phyloP scores from a whole-genome alignment of 1,140 invertebrate genomes.

The Diorhabda carinulata region DNA sequence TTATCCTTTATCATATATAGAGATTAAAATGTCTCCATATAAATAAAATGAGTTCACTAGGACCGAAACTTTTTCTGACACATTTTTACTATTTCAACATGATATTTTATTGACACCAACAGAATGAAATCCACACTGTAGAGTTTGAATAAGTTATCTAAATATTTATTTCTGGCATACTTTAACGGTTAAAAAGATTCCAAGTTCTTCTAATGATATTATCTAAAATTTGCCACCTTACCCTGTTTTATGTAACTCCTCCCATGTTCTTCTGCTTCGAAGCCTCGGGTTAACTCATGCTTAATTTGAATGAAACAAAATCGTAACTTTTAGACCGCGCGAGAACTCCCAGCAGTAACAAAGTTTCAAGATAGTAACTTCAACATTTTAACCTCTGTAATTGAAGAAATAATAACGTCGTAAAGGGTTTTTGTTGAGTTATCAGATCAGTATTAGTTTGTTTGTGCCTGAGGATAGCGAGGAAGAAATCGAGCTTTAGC shows the following conservation, averaged over 20 bases:
- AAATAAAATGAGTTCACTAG: no score
- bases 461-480: constrained; percentile 24
- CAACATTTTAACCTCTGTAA: constrained; percentile 21
- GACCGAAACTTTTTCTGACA: no score
- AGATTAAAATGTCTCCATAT: no score
- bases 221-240: no score
- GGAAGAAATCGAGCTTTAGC: constrained; percentile 13
- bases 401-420: constrained; percentile 31
- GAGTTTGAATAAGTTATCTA: no score
- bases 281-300: not conserved
- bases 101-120: no score
- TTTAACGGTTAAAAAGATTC: no score
- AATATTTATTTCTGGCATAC: no score
- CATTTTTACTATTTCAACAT: no score
- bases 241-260: not conserved
- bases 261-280: not conserved
- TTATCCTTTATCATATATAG: no score
- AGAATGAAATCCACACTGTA: no score
- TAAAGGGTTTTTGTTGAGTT: constrained; percentile 30
- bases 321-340: not conserved
- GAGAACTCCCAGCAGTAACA: not conserved
- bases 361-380: constrained; percentile 5
- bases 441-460: constrained; percentile 41
- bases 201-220: no score
- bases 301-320: constrained; percentile 3